These are phyloP conservation scores for Antheraea mylitta DNA, from an alignment of 1,140 invertebrate species.

Conservation along the genomic window DNA sequence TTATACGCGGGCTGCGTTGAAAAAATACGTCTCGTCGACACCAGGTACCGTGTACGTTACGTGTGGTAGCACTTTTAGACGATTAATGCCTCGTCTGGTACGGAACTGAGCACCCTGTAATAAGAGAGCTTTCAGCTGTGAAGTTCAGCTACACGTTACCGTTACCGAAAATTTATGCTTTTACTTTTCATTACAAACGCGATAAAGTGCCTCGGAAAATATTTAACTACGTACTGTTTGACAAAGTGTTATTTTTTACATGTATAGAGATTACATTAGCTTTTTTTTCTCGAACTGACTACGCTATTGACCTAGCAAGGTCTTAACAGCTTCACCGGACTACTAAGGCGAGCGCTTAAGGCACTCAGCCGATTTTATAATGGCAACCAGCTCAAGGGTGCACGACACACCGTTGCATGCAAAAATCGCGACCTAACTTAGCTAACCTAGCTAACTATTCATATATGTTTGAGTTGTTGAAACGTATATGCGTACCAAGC, in stretches of 20 bases:
- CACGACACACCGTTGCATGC: too few species aligned
- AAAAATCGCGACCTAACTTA: too few species aligned
- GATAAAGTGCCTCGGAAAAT: background rate
- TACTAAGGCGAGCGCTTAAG: too few species aligned
- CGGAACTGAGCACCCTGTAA: constrained; percentile 35
- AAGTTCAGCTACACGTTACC: constrained; percentile 31
- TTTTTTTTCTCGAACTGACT: too few species aligned
- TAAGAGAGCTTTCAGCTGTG: constrained; percentile 37
- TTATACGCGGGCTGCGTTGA: background rate
- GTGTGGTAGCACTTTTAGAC: constrained; percentile 15
- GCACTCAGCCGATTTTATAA: too few species aligned
- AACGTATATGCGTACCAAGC: too few species aligned
- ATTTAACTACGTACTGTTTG: background rate
- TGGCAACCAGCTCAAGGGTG: too few species aligned
- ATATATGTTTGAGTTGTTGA: too few species aligned
- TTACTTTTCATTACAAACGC: constrained; percentile 14
- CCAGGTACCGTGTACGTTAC: background rate
- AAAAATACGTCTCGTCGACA: background rate
- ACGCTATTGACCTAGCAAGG: too few species aligned
- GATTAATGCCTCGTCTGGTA: constrained; percentile 29
- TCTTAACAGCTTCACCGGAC: too few species aligned
- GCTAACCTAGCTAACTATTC: too few species aligned
- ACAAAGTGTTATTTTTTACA: background rate
- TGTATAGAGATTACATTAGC: background rate
- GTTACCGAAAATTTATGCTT: constrained; percentile 34